phyloP scores from a whole-genome alignment of 2,888 invertebrate genomes.

The Lottia scabra region DNA sequence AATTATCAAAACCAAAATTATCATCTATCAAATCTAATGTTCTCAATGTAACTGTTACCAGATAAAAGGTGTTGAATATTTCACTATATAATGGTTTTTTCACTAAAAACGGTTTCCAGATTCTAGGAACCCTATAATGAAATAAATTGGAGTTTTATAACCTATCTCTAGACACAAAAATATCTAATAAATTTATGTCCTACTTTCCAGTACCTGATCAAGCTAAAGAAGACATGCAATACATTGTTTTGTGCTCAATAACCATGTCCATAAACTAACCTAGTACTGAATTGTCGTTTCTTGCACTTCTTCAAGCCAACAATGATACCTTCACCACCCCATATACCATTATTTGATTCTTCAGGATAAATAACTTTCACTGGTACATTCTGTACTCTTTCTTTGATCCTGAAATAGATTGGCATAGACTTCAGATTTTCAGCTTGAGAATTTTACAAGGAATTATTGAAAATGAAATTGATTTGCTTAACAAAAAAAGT shows the following conservation, averaged over 20 bases:
- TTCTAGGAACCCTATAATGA: slow-evolving; percentile 78
- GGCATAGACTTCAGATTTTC: too few relatives aligned
- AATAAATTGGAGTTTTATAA: background rate
- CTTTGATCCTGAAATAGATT: slow-evolving; percentile 28
- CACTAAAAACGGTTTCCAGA: slow-evolving; percentile 88
- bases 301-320: slow-evolving; percentile 82
- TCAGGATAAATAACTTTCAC: slow-evolving; percentile 82
- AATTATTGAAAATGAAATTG: too few relatives aligned
- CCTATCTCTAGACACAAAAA: too few relatives aligned
- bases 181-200: too few relatives aligned
- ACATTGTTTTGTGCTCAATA: too few relatives aligned
- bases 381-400: slow-evolving; percentile 60
- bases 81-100: slow-evolving; percentile 89
- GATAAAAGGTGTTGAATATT: slow-evolving; percentile 86
- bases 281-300: too few relatives aligned
- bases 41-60: slow-evolving; percentile 85
- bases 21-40: slow-evolving; percentile 88
- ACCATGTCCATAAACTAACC: too few relatives aligned
- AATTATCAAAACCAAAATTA: slow-evolving; percentile 93
- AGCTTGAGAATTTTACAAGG: too few relatives aligned
- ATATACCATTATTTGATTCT: slow-evolving; percentile 86
- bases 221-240: too few relatives aligned
- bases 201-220: too few relatives aligned
- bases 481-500: too few relatives aligned
- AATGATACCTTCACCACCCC: slow-evolving; percentile 96